These are phyloP conservation scores for Hylomyscus alleni DNA, from an alignment of 2,797 vertebrate genomes.

Conservation along the genomic window DNA sequence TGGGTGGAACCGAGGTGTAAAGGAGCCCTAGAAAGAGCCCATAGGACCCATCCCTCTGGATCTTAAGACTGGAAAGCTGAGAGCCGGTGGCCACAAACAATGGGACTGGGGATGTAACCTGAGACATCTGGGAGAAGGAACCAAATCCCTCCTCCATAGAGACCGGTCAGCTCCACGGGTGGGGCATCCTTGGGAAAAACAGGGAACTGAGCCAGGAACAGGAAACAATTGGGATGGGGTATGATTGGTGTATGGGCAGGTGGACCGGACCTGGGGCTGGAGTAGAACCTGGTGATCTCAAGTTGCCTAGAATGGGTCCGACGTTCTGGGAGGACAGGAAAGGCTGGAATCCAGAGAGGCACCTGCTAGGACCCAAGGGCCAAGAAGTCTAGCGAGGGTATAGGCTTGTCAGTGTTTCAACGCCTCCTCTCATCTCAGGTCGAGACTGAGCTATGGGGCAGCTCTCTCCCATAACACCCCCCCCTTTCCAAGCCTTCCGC, in stretches of 20 bases:
- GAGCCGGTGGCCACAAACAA: neutral
- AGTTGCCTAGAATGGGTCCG: neutral
- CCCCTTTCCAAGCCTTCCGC: neutral
- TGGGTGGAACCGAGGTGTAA: too few species aligned
- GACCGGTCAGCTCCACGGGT: neutral
- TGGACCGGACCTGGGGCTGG: neutral
- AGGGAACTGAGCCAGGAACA: neutral
- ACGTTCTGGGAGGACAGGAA: neutral
- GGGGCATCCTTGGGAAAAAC: neutral
- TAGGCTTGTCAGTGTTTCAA: neutral
- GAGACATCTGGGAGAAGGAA: neutral
- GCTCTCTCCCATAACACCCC: neutral
- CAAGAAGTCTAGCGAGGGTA: neutral
- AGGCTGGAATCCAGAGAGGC: too few species aligned
- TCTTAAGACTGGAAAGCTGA: neutral
- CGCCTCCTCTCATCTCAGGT: neutral
- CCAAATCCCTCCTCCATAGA: neutral
- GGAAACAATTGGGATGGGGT: neutral
- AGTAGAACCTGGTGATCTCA: neutral
- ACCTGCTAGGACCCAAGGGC: neutral
- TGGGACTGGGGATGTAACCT: neutral
- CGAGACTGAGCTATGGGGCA: neutral
- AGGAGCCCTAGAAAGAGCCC: neutral
- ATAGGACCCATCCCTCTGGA: neutral
- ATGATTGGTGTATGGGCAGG: too few species aligned